These are phyloP conservation scores for Quadroppia sp. DNA, from an alignment of 2,888 invertebrate genomes.

Conservation along the genomic window DNA sequence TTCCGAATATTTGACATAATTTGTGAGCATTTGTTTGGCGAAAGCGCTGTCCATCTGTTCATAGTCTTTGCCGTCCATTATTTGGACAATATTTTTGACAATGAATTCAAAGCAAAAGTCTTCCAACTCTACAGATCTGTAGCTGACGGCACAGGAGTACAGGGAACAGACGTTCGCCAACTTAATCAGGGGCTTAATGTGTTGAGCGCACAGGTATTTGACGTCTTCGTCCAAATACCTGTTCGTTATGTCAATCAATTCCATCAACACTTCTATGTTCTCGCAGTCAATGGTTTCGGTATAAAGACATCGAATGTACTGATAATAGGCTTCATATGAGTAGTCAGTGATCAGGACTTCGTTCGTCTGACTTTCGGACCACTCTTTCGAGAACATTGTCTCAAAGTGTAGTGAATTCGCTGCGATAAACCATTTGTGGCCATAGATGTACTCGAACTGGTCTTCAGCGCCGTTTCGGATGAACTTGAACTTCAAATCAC, in stretches of 20 bases:
- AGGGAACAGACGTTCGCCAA: not conserved
- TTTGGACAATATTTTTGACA: not conserved
- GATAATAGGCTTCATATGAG: conserved; percentile 5
- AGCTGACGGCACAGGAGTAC: not conserved
- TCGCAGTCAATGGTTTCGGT: not conserved
- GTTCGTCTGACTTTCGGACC: not conserved
- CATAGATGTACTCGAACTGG: not conserved
- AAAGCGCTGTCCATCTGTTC: not conserved
- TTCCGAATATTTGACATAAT: no score
- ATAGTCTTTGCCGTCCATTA: not conserved
- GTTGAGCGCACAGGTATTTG: not conserved
- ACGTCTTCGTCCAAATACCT: not conserved
- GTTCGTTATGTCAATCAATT: not conserved
- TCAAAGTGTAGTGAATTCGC: not conserved
- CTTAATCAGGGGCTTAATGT: not conserved
- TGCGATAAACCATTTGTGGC: conserved; percentile 3
- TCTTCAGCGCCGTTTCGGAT: not conserved
- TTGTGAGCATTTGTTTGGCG: not conserved
- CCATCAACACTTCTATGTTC: not conserved
- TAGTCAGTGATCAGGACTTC: not conserved
- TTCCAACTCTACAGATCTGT: not conserved
- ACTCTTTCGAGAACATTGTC: not conserved
- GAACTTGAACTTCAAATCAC: conserved; percentile 5
- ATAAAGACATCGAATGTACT: conserved; percentile 9
- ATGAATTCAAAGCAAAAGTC: not conserved